Percentiles rank a stretch among this genome's conserved stretches.
These are phyloP conservation scores for Drosophila arizonae DNA, from an alignment of 1,140 invertebrate genomes.

Conservation along the genomic window DNA sequence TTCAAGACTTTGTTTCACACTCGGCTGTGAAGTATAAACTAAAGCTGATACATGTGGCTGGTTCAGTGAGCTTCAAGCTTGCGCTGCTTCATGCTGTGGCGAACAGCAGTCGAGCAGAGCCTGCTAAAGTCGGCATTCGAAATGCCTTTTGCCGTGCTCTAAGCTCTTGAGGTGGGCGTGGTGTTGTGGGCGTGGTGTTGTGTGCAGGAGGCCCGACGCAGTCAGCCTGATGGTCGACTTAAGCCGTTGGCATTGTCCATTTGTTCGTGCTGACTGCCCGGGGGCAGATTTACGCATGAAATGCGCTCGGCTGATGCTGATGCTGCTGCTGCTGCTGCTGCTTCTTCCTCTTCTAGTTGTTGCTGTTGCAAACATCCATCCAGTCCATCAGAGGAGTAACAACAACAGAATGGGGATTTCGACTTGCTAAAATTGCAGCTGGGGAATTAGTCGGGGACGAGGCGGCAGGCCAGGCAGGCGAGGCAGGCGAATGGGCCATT, in stretches of 20 bases:
- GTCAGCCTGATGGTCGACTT: slow-evolving; percentile 24
- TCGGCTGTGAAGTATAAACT: slow-evolving; percentile 1
- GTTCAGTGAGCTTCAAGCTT: slow-evolving; percentile 17
- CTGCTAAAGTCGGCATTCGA: slow-evolving; percentile 10
- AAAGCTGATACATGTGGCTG: slow-evolving; percentile 13
- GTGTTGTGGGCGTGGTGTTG: background rate
- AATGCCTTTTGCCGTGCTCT: slow-evolving; percentile 20
- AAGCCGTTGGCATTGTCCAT: slow-evolving; percentile 38
- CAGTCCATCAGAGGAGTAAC: slow-evolving; percentile 4
- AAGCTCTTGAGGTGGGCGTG: slow-evolving; percentile 36
- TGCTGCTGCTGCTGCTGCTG: background rate
- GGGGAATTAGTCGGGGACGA: slow-evolving; percentile 30
- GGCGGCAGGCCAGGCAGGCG: background rate
- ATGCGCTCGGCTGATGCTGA: slow-evolving; percentile 22
- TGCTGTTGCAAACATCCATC: slow-evolving; percentile 16
- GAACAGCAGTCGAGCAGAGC: background rate
- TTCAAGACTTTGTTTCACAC: slow-evolving; percentile 1
- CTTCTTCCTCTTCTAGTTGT: background rate
- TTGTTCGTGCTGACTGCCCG: slow-evolving; percentile 5
- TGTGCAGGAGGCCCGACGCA: background rate
- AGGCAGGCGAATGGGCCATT: slow-evolving; percentile 11
- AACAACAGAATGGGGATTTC: background rate
- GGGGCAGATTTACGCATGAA: slow-evolving; percentile 45
- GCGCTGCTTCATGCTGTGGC: slow-evolving; percentile 4
- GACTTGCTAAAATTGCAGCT: slow-evolving; percentile 20